Base-by-base conservation (phyloP, 2,797 vertebrate species). In the Danio choprae region DNA sequence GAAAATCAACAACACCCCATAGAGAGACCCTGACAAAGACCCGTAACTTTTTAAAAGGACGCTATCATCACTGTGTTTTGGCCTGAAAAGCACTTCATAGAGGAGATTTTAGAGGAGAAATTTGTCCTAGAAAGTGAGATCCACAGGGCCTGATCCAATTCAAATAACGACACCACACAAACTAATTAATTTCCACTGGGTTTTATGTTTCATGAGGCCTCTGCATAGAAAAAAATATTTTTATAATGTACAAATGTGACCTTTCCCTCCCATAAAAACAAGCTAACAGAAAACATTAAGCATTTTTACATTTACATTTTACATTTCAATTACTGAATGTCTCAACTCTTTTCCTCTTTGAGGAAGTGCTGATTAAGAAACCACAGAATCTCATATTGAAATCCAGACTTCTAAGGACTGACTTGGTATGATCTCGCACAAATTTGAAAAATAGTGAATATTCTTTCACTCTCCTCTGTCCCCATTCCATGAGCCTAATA, bases 1-100 rank as follows among this genome's bases (percentile, higher is more conserved):
- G 36, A 62, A n/a, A 62, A 62, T 62, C 59, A 62, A 36, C 8
- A n/a, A 16, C 29, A 62, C 15, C 59, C 59, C 59, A 15, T 62
- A 36, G 36, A 62, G 59, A 62, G 36, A 62, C 8, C 7, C 59
- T 40, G 36, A 60, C 59, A 38, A 60, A 60, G 15, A 16, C 29
- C 29, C 16, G 16, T n/a, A 13, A 60, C 59, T 15, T 38, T 36
- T 40, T 16, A 38, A 60, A 40, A 16, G 7, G 59, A 60, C 36
- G 16, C 2, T 60, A 7, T 29, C 7, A 38, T 59, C 58, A 60
- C 4, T 38, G 7, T 15, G 36, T 38, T 38, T 38, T 60, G 59
- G 38, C 7, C 36, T 60, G 7, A 40, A 60, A 29, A 60, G 7
- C 59, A 40, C 59, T 60, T 60, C 15, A 60, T 38, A 60, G 29